Conservation (phyloP, 2,113 vertebrate species). For the Lepidothrix coronata region DNA sequence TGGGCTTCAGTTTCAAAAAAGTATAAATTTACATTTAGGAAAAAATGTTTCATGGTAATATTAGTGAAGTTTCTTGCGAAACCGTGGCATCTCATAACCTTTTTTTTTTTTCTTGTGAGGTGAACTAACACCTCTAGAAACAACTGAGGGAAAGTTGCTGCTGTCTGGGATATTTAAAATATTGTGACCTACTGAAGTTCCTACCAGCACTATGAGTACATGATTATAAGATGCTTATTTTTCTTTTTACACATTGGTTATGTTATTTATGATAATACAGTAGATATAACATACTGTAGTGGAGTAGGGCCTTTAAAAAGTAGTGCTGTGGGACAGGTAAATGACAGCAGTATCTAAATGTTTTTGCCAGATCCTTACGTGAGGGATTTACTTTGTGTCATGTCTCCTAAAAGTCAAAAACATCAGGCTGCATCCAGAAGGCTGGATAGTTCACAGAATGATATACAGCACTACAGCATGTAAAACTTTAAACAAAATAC, state of each 20-base stretch:
- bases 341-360: background rate
- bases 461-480: background rate
- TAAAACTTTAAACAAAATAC: slow-evolving; percentile 12
- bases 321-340: background rate
- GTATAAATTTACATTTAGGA: background rate
- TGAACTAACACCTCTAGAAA: background rate
- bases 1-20: background rate
- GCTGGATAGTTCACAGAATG: background rate
- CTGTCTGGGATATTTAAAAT: background rate
- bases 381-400: background rate
- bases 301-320: background rate
- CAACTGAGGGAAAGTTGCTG: background rate
- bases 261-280: background rate
- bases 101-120: background rate
- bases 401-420: background rate
- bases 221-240: background rate
- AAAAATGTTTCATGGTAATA: background rate
- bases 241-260: background rate
- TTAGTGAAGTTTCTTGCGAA: background rate
- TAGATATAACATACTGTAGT: background rate
- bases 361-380: background rate
- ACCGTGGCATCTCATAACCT: background rate
- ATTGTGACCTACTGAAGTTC: background rate
- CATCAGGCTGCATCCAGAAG: background rate
- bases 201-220: background rate